Evolutionary conservation across 1,140 invertebrate genomes (phyloP).

Genomic region (Steinernema feltiae): DNA sequence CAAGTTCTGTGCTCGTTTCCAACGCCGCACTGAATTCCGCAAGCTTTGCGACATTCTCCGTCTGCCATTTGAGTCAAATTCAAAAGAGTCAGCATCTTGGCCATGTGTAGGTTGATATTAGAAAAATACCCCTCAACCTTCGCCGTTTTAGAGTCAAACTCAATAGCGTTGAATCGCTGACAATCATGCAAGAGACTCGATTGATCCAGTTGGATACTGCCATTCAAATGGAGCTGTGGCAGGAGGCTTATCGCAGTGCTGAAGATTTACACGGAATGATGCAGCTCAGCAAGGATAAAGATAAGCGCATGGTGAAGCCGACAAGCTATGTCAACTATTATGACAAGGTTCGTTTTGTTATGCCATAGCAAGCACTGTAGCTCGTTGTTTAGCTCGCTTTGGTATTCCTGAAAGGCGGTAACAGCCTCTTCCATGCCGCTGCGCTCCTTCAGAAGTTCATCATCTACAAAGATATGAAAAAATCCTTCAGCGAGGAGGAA

Average conservation of each 20-base stretch:
- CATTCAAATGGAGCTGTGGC: constrained; percentile 98
- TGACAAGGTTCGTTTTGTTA: constrained; percentile 48
- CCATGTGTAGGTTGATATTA: constrained; percentile 41
- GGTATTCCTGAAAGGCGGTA: constrained; percentile 98
- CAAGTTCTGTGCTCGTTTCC: constrained; percentile 94
- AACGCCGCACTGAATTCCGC: constrained; percentile 93
- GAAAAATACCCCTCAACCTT: constrained; percentile 11
- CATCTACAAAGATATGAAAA: constrained; percentile 54
- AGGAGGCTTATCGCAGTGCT: constrained; percentile 62
- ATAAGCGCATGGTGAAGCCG: constrained; percentile 55
- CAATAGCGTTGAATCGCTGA: constrained; percentile 83
- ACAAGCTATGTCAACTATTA: constrained; percentile 55
- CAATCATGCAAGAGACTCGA: constrained; percentile 90
- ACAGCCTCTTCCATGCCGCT: constrained; percentile 93
- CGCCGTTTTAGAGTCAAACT: constrained; percentile 68
- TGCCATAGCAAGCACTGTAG: not conserved
- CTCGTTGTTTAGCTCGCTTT: constrained; percentile 81
- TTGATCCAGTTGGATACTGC: constrained; percentile 84
- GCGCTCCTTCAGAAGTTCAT: constrained; percentile 71
- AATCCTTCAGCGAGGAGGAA: constrained; percentile 51
- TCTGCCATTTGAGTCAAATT: constrained; percentile 46
- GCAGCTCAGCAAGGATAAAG: constrained; percentile 57
- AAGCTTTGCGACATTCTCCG: constrained; percentile 85
- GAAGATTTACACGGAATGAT: constrained; percentile 57
- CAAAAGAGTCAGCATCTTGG: constrained; percentile 50